Percentiles rank a stretch among this genome's conserved stretches.
Evolutionary conservation across 2,888 invertebrate species (phyloP).

Genomic region (Anaspis maculata): DNA sequence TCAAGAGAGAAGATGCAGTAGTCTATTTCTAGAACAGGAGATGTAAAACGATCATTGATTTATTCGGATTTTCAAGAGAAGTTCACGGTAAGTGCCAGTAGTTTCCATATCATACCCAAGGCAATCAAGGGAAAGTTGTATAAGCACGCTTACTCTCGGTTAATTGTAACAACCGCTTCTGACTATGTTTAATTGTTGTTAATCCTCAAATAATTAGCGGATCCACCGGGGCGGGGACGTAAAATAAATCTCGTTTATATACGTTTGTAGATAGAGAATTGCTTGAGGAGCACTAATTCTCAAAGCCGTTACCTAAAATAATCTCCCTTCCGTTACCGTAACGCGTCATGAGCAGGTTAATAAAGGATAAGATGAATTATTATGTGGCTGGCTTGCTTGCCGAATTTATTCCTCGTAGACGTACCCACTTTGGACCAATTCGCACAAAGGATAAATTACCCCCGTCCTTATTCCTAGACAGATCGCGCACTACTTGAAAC

Average conservation of each 20-base stretch:
- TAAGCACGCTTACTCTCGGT: too few species aligned
- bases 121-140: too few species aligned
- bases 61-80: too few species aligned
- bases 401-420: too few species aligned
- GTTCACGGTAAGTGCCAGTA: too few species aligned
- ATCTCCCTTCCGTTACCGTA: conserved; percentile 14
- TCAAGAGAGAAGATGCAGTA: conserved; percentile 26
- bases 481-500: too few species aligned
- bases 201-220: neutral
- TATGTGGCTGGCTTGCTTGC: too few species aligned
- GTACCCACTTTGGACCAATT: neutral
- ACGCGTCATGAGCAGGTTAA: conserved; percentile 23
- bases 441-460: too few species aligned
- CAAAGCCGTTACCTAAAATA: conserved; percentile 16
- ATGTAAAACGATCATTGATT: conserved; percentile 13
- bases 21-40: conserved; percentile 15
- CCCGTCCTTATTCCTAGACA: too few species aligned
- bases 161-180: neutral
- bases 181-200: conserved; percentile 1
- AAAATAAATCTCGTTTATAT: conserved; percentile 8
- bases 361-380: conserved; percentile 23
- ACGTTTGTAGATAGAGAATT: conserved; percentile 6
- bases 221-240: neutral
- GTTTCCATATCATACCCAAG: too few species aligned
- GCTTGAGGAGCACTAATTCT: conserved; percentile 13